Conservation (phyloP, 1,140 invertebrate species). For the Cotesia typhae region DNA sequence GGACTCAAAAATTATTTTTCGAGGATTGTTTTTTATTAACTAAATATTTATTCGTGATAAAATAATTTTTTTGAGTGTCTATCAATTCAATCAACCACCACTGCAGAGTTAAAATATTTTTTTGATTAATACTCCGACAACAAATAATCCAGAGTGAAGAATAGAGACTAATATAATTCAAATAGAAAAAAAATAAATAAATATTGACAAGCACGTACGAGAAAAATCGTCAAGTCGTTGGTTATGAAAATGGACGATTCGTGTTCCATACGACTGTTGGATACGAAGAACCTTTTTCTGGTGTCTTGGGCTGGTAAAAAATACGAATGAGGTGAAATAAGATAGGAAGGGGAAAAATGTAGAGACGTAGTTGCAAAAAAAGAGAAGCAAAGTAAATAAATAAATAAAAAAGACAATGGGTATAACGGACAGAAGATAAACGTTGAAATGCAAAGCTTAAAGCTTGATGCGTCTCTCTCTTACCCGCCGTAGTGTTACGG, state of each 20-base stretch:
- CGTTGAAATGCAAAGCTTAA: conserved; percentile 29
- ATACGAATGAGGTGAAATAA: not conserved
- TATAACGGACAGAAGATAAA: conserved; percentile 10
- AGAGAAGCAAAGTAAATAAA: conserved; percentile 4
- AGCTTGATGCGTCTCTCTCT: too few species aligned
- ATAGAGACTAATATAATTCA: too few species aligned
- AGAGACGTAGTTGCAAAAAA: too few species aligned
- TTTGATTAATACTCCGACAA: too few species aligned
- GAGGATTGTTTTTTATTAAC: too few species aligned
- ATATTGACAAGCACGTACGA: conserved; percentile 37
- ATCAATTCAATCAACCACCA: too few species aligned
- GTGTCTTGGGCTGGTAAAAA: conserved; percentile 6
- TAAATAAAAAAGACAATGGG: conserved; percentile 27
- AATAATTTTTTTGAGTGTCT: too few species aligned
- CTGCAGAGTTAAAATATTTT: too few species aligned
- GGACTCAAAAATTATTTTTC: too few species aligned
- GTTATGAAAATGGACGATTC: conserved; percentile 53
- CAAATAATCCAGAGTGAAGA: too few species aligned
- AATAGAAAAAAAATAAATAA: not conserved
- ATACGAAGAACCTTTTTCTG: conserved; percentile 26
- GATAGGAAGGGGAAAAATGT: not conserved
- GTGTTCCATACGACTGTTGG: conserved; percentile 30
- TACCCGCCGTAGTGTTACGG: not conserved
- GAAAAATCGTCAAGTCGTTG: conserved; percentile 42
- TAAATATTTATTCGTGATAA: too few species aligned